Percentiles rank a stretch among this genome's conserved stretches.
Evolutionary conservation across 2,888 invertebrate species (phyloP).

Genomic region (Poecilobothrus nobilitatus): DNA sequence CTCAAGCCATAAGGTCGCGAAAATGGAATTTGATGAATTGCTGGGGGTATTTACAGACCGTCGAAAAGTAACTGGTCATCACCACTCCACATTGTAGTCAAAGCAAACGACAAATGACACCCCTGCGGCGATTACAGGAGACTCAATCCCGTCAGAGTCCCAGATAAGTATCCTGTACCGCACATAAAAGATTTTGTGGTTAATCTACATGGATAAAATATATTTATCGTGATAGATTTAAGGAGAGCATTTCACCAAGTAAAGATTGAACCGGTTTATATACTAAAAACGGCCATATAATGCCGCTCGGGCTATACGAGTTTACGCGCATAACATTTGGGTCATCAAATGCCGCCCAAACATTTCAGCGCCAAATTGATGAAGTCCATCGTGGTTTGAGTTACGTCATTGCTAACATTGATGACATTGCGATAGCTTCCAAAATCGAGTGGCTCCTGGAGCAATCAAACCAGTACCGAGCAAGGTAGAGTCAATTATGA

Average conservation of each 20-base stretch:
- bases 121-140: background rate
- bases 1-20: background rate
- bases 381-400: too few relatives aligned
- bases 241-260: too few relatives aligned
- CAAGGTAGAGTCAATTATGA: slow-evolving; percentile 10
- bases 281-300: too few relatives aligned
- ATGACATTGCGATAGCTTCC: too few relatives aligned
- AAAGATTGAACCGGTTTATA: too few relatives aligned
- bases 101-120: background rate
- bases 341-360: too few relatives aligned
- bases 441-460: slow-evolving; percentile 8
- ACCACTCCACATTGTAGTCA: background rate
- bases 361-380: too few relatives aligned
- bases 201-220: background rate
- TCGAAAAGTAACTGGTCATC: slow-evolving; percentile 3
- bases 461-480: slow-evolving; percentile 12
- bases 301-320: too few relatives aligned
- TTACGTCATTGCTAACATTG: too few relatives aligned
- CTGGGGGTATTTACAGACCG: background rate
- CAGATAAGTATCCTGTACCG: slow-evolving; percentile 1
- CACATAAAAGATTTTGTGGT: slow-evolving; percentile 13
- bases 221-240: background rate
- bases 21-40: background rate
- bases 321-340: too few relatives aligned
- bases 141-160: background rate